These are phyloP conservation scores for Siniperca knerii DNA, from an alignment of 2,113 vertebrate genomes.

Conservation along the genomic window DNA sequence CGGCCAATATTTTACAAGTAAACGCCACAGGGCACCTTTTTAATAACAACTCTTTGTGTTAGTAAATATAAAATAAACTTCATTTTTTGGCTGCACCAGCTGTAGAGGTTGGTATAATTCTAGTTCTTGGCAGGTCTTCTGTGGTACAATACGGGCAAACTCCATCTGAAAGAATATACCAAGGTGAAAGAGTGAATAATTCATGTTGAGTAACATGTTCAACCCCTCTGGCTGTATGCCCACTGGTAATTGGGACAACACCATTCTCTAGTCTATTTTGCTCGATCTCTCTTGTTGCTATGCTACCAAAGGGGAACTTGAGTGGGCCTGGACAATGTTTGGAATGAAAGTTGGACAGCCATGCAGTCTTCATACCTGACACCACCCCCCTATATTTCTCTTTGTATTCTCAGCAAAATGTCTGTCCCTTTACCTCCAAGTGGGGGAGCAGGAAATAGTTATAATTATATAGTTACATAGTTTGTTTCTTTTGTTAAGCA, in stretches of 20 bases:
- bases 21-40: background rate
- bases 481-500: background rate
- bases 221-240: conserved; percentile 73
- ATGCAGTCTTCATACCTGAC: conserved; percentile 66
- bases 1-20: background rate
- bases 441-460: conserved; percentile 33
- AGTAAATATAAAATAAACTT: background rate
- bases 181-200: conserved; percentile 82
- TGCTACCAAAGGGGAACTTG: conserved; percentile 78
- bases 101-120: conserved; percentile 16
- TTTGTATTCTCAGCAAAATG: conserved; percentile 40
- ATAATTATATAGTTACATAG: background rate
- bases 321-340: conserved; percentile 71
- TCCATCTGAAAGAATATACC: conserved; percentile 76
- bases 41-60: background rate
- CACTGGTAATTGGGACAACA: conserved; percentile 82
- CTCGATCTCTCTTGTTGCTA: conserved; percentile 81
- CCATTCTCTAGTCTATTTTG: conserved; percentile 76
- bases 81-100: background rate
- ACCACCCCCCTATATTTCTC: conserved; percentile 40
- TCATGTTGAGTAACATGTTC: conserved; percentile 81
- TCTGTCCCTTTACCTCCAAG: conserved; percentile 33
- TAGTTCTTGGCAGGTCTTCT: conserved; percentile 20
- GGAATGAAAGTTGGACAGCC: conserved; percentile 65
- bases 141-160: conserved; percentile 56